Percentiles rank a stretch among this genome's conserved stretches.
These are phyloP conservation scores for Pammene aurita DNA, from an alignment of 2,888 invertebrate genomes.

Conservation along the genomic window DNA sequence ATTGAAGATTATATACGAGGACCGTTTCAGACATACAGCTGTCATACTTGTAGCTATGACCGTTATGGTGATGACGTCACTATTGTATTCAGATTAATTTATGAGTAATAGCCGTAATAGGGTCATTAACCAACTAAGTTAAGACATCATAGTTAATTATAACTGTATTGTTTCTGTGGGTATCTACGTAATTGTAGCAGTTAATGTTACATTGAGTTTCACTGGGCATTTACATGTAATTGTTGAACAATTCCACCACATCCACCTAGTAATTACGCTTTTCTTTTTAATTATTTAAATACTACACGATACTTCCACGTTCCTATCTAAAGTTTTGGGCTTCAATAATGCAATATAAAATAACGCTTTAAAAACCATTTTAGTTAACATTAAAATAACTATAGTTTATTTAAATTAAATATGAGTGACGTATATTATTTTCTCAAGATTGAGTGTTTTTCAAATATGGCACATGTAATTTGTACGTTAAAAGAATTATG, in stretches of 20 bases:
- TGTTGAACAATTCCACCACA: not conserved
- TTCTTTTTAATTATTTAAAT: not conserved
- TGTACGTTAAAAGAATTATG: no score
- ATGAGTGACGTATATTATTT: no score
- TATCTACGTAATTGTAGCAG: not conserved
- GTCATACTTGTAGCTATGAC: no score
- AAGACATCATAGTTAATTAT: not conserved
- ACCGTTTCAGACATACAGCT: no score
- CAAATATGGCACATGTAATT: no score
- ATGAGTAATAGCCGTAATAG: not conserved
- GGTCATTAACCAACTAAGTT: conserved; percentile 1
- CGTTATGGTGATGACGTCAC: not conserved
- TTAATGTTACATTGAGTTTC: not conserved
- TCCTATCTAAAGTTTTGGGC: no score
- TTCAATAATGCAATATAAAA: no score
- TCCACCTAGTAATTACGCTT: not conserved
- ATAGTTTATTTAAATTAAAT: no score
- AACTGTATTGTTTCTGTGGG: not conserved
- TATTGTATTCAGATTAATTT: conserved; percentile 9
- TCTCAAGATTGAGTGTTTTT: no score
- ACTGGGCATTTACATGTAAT: not conserved
- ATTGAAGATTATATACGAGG: no score
- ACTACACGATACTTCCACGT: not conserved
- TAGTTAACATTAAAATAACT: no score
- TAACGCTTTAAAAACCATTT: no score